phyloP scores from a whole-genome alignment of 2,888 invertebrate species.

The Halictus quadricinctus region DNA sequence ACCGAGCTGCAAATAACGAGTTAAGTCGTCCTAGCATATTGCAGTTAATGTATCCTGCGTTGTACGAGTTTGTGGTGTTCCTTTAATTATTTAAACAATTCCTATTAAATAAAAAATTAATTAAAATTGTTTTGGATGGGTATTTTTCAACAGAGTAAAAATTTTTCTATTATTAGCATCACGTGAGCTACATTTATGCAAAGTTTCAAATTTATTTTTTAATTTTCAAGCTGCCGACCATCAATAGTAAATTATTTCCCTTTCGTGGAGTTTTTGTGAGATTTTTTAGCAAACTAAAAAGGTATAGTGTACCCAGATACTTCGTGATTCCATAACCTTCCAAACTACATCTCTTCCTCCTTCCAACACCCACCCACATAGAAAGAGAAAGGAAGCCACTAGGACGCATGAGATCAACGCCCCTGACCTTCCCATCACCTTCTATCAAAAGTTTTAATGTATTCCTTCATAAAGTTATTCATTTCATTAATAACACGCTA shows the following conservation, averaged over 20 bases:
- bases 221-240: neutral
- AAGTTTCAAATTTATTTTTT: neutral
- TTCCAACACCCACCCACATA: neutral
- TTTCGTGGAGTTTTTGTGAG: neutral
- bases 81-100: neutral
- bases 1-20: neutral
- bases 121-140: too few species aligned
- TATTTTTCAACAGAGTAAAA: too few species aligned
- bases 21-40: neutral
- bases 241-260: neutral
- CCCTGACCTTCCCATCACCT: neutral
- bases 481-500: neutral
- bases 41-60: neutral
- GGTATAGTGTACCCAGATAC: neutral
- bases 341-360: neutral
- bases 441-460: neutral
- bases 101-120: too few species aligned
- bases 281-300: neutral
- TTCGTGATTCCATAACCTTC: neutral
- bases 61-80: too few species aligned
- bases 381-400: slow-evolving; percentile 8
- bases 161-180: neutral
- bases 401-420: neutral
- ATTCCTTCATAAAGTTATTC: neutral
- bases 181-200: neutral